Conservation (phyloP, 37 sponge, comb jelly and placozoan genomes). For the Haliclona indistincta region DNA sequence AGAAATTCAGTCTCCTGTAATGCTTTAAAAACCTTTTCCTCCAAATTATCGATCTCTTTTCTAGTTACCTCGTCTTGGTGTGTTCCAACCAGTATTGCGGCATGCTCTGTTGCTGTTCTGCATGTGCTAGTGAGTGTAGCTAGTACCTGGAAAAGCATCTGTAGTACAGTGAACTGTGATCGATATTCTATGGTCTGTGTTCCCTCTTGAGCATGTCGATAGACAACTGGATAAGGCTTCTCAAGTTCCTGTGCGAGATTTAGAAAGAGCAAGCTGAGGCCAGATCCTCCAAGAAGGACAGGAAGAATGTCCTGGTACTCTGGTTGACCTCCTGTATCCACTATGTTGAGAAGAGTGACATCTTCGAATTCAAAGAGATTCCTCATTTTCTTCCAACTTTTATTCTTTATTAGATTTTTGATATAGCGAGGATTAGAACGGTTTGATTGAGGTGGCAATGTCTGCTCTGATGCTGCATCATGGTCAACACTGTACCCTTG, state of each 20-base stretch:
- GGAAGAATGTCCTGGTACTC: background rate
- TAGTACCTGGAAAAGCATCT: background rate
- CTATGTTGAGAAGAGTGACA: background rate
- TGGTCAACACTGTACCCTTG: background rate
- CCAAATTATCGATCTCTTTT: background rate
- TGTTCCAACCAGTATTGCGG: background rate
- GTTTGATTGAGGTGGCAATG: background rate
- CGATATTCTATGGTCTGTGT: background rate
- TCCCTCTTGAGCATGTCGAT: background rate
- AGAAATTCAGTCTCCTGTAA: background rate
- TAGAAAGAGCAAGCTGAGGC: background rate
- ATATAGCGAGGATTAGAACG: no score
- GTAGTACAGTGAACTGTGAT: background rate
- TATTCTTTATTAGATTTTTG: background rate
- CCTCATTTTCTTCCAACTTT: background rate
- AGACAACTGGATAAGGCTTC: background rate
- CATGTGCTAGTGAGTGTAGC: background rate
- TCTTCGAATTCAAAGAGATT: background rate
- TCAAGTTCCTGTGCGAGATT: background rate
- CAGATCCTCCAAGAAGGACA: background rate
- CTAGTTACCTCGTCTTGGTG: background rate
- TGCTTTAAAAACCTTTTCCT: background rate
- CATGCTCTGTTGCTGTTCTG: background rate
- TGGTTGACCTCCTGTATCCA: background rate
- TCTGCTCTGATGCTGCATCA: background rate